Evolutionary conservation across 2,888 invertebrate species (phyloP).

Genomic region (Andrena bucephala): DNA sequence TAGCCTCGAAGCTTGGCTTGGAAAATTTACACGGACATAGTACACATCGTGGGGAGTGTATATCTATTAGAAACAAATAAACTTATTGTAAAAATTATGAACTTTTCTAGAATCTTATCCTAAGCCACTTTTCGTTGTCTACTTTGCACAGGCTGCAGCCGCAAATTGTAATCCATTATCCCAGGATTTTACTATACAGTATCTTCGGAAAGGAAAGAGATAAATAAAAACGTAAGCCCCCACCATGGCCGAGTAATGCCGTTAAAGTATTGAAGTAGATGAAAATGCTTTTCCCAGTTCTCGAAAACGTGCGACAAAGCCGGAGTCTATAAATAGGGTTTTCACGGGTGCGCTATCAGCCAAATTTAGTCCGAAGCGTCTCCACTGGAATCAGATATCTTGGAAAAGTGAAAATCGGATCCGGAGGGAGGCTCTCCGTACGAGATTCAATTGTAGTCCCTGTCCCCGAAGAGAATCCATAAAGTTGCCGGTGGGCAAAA

Average conservation of each 20-base stretch:
- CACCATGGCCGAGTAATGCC: constrained; percentile 1
- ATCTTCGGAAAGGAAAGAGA: neutral
- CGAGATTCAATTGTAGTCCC: constrained; percentile 42
- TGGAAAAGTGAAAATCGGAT: constrained; percentile 36
- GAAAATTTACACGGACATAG: too few relatives aligned
- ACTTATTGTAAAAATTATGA: neutral
- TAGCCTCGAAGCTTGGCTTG: too few relatives aligned
- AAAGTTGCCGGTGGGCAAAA: constrained; percentile 35
- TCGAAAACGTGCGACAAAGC: neutral
- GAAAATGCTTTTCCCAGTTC: neutral
- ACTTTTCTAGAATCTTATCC: too few relatives aligned
- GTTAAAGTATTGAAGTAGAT: constrained; percentile 30
- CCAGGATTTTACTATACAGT: neutral
- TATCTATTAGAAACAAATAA: too few relatives aligned
- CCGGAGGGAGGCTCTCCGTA: constrained; percentile 4
- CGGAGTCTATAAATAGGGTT: constrained; percentile 22
- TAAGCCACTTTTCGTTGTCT: neutral
- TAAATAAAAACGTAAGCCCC: neutral
- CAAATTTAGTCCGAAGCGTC: constrained; percentile 10
- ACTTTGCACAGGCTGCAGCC: neutral
- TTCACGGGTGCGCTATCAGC: constrained; percentile 15
- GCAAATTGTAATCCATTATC: neutral
- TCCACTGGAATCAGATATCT: constrained; percentile 9
- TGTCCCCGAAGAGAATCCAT: constrained; percentile 24
- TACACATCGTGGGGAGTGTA: too few relatives aligned